Evolutionary conservation across 2,888 invertebrate species (phyloP), one percentile per base, ranked within the genome.

Genomic region (Caenorhabditis becei): DNA sequence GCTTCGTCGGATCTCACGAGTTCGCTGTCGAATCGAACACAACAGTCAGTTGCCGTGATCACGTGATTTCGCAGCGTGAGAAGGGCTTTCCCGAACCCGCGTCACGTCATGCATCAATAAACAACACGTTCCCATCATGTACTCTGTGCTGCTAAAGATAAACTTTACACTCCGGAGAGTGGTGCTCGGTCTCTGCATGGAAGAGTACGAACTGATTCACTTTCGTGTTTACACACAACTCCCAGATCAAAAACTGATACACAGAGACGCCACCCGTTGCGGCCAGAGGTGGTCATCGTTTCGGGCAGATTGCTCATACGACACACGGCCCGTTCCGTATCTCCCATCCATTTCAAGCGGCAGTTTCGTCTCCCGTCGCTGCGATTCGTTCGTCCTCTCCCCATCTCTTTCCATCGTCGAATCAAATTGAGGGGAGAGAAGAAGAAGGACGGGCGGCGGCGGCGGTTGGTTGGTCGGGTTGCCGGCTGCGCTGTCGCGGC

Each of bases 401-500:
- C 65, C 35, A 44, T 51, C 41, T 62, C 53, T 47, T 63, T 62
- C 44, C 77, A 61, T 61, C 70, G 61, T 49, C 32, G 75, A 75
- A 75, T 75, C 75, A 75, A 75, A 66, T 75, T 66, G 75, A 66
- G 61, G 66, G 74, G 72, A 37, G 54, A 41, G 26, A 41, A n/a
- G n/a, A 62, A 56, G 49, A 58, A 51, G 44, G 47, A 65, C 37
- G 53, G 37, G 37, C 18, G 54, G 26, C 41, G 41, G 41, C 32
- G 32, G n/a, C 28, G 37, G 70, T 41, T 54, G 75, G 66, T 58
- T 75, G 75, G 75, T 75, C 66, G 75, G 74, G 66, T 75, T 75
- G 74, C 65, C 47, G 32, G 63, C 74, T 35, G 51, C 61, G 32
- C 37, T 59, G 65, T 53, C 26, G 44, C 56, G 32, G 8, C 49